These are phyloP conservation scores for Steromphala cineraria DNA, from an alignment of 2,888 invertebrate species.

Conservation along the genomic window DNA sequence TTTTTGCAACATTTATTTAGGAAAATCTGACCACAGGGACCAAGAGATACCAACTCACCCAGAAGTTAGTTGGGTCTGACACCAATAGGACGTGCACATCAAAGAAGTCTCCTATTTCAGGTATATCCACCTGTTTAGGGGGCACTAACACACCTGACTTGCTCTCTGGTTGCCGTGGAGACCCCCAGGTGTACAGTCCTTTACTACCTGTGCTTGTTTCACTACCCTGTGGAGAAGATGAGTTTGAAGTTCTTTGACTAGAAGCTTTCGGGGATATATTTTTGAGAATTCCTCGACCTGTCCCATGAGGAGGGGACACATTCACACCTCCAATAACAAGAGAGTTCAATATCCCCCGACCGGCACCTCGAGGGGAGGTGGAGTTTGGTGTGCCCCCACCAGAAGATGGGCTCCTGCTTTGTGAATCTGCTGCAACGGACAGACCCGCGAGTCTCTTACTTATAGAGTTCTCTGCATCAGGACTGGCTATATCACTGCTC, in stretches of 20 bases:
- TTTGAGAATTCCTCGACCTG: too few species aligned
- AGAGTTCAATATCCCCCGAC: too few species aligned
- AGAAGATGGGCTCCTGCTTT: too few species aligned
- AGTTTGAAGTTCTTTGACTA: too few species aligned
- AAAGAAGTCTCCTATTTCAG: conserved; percentile 45
- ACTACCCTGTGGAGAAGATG: neutral
- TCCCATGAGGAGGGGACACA: neutral
- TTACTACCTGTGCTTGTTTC: too few species aligned
- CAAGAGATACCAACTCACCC: conserved; percentile 44
- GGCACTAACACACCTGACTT: neutral
- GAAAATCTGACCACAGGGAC: too few species aligned
- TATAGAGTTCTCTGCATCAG: neutral
- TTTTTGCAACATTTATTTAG: too few species aligned
- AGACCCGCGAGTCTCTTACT: neutral
- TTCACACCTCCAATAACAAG: neutral
- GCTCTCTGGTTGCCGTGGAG: neutral
- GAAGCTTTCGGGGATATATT: neutral
- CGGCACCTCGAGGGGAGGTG: neutral
- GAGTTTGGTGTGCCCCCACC: too few species aligned
- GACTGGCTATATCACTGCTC: neutral
- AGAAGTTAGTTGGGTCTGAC: conserved; percentile 57
- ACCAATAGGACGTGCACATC: conserved; percentile 53
- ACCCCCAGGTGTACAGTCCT: neutral
- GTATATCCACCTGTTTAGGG: conserved; percentile 36
- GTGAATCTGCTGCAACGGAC: neutral